Conservation (phyloP, 2,888 invertebrate genomes). For the Scaptomyza polygonia region DNA sequence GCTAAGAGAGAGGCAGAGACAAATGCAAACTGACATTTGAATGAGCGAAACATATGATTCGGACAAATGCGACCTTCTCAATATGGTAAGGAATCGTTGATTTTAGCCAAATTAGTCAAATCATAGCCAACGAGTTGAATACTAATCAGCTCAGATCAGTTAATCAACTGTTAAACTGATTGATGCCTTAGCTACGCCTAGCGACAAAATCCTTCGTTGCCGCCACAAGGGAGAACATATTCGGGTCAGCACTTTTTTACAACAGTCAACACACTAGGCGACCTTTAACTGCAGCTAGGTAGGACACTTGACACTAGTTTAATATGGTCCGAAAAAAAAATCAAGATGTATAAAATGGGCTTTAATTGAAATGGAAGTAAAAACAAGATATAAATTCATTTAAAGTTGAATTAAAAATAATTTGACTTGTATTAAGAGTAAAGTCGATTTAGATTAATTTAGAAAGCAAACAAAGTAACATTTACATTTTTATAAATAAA, state of each 20-base stretch:
- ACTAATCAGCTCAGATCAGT: conserved; percentile 28
- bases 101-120: conserved; percentile 72
- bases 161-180: conserved; percentile 10
- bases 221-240: conserved; percentile 52
- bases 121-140: conserved; percentile 29
- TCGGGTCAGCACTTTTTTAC: neutral
- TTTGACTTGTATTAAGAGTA: no score
- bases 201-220: conserved; percentile 51
- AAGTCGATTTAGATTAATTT: no score
- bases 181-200: conserved; percentile 10
- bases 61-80: conserved; percentile 73
- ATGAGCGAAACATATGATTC: conserved; percentile 69
- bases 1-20: conserved; percentile 32
- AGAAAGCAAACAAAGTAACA: no score
- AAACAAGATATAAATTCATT: no score
- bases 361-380: no score
- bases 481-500: no score
- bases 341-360: no score
- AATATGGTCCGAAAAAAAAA: no score
- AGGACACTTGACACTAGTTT: no score
- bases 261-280: neutral
- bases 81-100: conserved; percentile 72
- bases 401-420: no score
- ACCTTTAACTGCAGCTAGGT: neutral
- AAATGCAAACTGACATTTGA: conserved; percentile 70